Base-by-base conservation (phyloP, 2,888 invertebrate genomes). In the Caenorhabditis macrosperma region DNA sequence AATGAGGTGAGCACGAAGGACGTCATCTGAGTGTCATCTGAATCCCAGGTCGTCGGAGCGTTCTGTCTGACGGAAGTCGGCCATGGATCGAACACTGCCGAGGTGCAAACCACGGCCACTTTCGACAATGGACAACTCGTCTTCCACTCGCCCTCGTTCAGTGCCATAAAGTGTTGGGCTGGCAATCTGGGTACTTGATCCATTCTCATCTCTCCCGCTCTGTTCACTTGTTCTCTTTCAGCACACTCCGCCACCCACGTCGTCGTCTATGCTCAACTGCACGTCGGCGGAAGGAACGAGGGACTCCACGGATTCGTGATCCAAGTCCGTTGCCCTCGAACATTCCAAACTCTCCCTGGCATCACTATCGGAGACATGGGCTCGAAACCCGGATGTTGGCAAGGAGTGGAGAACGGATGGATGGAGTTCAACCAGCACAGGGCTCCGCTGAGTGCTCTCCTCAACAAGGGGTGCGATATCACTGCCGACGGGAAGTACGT, bases 281-380 rank as follows among this genome's bases (percentile, higher is more conserved):
- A 94, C 57, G 83, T 82, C 6, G 81, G 48, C 7, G 83, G 83
- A 0, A 79, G 78, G 30, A 75, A 81, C 90, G 95, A 95, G 86
- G 97, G 97, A 0, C 92, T 97, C 6, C 95, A 96, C 91, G 93
- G 94, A 0, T 97, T 97, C 90, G 92, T 96, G n/a, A 95, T 95
- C 15, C 95, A 95, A 0, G 93, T 97, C 78, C 92, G 84, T 15
- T 78, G 81, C 38, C 67, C 63, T 0, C 24, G 17, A n/a, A 82
- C 81, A 12, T 82, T 77, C 59, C 50, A 80, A 17, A 52, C 85
- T 9, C 77, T 85, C 88, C 94, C 95, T 0, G 96, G 96, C 0
- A 93, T 97, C 0, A 93, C 93, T 0, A 94, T 96, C 0, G 96
- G 96, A 0, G 97, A 97, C 91, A 93, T 97, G 92, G 97, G 97